These are phyloP conservation scores for Coccyzus lansbergi DNA, from an alignment of 2,797 vertebrate species.

Conservation along the genomic window DNA sequence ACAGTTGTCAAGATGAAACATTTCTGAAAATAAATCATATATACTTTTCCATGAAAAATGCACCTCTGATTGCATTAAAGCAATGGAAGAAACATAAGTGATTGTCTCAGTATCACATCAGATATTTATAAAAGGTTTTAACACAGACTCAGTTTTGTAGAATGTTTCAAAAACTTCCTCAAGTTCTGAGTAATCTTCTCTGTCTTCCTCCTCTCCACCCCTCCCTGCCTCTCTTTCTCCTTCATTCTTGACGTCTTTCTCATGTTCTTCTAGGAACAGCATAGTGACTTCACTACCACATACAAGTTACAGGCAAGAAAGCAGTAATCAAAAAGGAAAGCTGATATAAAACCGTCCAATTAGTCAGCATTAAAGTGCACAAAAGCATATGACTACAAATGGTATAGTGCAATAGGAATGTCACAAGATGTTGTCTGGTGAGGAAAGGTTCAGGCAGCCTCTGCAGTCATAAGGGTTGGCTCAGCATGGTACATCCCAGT, in stretches of 20 bases:
- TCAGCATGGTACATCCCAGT: fast-evolving
- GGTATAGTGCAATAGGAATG: background rate
- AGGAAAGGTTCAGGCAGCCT: background rate
- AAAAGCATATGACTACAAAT: background rate
- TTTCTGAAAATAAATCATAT: constrained; percentile 1
- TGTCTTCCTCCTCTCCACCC: background rate
- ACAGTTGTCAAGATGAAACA: background rate
- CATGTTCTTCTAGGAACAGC: background rate
- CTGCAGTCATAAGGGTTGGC: background rate
- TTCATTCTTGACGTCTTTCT: background rate
- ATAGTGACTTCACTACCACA: background rate
- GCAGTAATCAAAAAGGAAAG: background rate
- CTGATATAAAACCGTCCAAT: background rate
- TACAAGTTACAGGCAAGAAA: background rate
- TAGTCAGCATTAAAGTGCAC: background rate
- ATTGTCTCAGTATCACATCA: background rate
- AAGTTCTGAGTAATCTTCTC: background rate
- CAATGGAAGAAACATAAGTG: background rate
- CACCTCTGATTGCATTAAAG: background rate
- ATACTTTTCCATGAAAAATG: background rate
- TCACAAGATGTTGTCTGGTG: background rate
- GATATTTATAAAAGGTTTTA: background rate
- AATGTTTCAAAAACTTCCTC: background rate
- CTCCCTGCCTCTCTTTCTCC: background rate
- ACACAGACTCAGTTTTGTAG: background rate